Evolutionary conservation across 2,113 vertebrate species (phyloP).

Genomic region (Oostethus manadensis): DNA sequence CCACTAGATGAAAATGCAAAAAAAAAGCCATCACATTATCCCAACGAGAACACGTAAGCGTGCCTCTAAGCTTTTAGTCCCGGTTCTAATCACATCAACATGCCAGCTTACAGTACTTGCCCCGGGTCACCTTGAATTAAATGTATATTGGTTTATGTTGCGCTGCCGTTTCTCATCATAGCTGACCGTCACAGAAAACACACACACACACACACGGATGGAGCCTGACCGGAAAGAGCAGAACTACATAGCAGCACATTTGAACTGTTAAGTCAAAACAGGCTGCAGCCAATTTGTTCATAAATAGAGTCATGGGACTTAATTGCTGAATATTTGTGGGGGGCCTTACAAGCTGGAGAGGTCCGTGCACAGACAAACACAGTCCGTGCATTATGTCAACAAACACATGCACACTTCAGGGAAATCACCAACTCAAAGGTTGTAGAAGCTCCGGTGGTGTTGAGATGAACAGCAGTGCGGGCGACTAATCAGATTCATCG

Average conservation of each 20-base stretch:
- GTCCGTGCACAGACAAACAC: neutral
- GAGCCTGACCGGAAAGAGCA: neutral
- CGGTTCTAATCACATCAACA: conserved; percentile 4
- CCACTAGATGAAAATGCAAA: conserved; percentile 4
- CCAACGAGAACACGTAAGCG: conserved; percentile 11
- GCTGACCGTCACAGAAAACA: conserved; percentile 3
- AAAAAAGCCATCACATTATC: conserved; percentile 12
- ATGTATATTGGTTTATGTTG: conserved; percentile 2
- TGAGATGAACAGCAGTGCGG: too few species aligned
- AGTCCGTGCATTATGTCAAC: conserved; percentile 3
- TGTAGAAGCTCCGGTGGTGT: too few species aligned
- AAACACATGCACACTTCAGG: neutral
- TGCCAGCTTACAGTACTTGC: conserved; percentile 1
- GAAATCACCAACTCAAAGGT: neutral
- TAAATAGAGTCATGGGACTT: conserved; percentile 63
- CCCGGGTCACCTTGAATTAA: conserved; percentile 25
- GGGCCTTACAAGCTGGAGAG: neutral
- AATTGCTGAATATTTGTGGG: conserved; percentile 42
- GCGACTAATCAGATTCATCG: too few species aligned
- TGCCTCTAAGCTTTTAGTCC: conserved; percentile 11
- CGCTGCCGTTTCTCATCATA: conserved; percentile 4
- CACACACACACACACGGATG: neutral
- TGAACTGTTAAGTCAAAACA: conserved; percentile 50
- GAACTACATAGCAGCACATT: neutral
- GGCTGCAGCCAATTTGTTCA: conserved; percentile 62